Percentiles rank a stretch among this genome's conserved stretches.
These are phyloP conservation scores for Drosophila bifasciata DNA, from an alignment of 1,140 invertebrate genomes.

Conservation along the genomic window DNA sequence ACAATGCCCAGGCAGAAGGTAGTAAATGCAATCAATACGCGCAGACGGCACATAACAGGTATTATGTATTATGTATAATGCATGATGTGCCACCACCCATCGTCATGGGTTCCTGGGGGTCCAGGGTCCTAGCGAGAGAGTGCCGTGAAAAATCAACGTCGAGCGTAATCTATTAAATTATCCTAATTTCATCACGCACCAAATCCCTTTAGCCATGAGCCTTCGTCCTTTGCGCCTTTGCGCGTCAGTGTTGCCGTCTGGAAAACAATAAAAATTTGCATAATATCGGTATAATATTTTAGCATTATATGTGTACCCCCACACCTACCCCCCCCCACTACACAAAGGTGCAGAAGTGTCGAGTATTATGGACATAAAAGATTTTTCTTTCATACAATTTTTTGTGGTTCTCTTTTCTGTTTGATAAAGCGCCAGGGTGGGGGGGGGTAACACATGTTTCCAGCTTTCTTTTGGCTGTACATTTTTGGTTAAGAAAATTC, in stretches of 20 bases:
- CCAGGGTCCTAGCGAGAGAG: constrained; percentile 3
- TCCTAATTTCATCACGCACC: constrained; percentile 82
- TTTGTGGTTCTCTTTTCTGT: constrained; percentile 2
- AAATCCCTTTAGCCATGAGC: constrained; percentile 75
- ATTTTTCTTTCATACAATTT: constrained; percentile 19
- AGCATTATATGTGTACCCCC: constrained; percentile 63
- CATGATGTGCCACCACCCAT: constrained; percentile 44
- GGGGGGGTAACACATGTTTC: constrained; percentile 59
- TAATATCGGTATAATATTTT: constrained; percentile 83
- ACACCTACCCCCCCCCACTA: not conserved
- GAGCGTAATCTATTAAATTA: constrained; percentile 81
- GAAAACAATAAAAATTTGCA: constrained; percentile 82
- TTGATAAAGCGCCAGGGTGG: constrained; percentile 31
- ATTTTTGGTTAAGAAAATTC: constrained; percentile 36
- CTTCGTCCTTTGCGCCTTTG: constrained; percentile 30
- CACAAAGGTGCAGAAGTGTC: constrained; percentile 70
- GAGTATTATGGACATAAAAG: constrained; percentile 50
- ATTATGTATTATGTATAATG: constrained; percentile 75
- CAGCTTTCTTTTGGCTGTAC: constrained; percentile 22
- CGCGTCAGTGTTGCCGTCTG: constrained; percentile 35
- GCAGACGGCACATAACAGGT: constrained; percentile 78
- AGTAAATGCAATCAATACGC: constrained; percentile 80
- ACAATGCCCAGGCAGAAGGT: constrained; percentile 54
- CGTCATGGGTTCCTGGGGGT: too few relatives aligned
- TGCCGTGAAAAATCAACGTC: constrained; percentile 77